These are phyloP conservation scores for Willowsia nigromaculata DNA, from an alignment of 2,888 invertebrate genomes.

Conservation along the genomic window DNA sequence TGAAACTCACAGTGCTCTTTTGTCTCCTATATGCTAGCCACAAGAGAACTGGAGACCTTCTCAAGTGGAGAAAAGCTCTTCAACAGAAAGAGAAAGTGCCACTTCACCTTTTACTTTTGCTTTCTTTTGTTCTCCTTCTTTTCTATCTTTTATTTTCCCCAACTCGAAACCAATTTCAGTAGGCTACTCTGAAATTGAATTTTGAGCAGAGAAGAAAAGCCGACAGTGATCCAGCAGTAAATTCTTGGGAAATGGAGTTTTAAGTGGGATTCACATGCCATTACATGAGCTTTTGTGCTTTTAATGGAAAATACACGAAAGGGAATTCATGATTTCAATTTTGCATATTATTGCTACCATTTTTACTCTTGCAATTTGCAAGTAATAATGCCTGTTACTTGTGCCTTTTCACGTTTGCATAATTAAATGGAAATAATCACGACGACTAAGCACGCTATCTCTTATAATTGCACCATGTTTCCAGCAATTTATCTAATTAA, in stretches of 20 bases:
- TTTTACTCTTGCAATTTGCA: neutral
- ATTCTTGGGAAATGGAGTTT: neutral
- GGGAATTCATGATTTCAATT: neutral
- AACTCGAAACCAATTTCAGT: neutral
- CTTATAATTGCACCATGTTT: neutral
- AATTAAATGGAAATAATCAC: neutral
- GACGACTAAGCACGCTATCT: conserved; percentile 12
- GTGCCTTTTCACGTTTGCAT: neutral
- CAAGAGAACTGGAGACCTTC: conserved; percentile 14
- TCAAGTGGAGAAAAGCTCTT: conserved; percentile 44
- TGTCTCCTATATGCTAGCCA: conserved; percentile 8
- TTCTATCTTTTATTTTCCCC: conserved; percentile 11
- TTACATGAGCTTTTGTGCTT: neutral
- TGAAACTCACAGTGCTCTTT: conserved; percentile 19
- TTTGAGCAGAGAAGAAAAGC: neutral
- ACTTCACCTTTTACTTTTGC: conserved; percentile 53
- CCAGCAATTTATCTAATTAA: conserved; percentile 2
- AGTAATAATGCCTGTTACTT: neutral
- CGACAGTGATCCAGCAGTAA: neutral
- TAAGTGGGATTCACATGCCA: neutral
- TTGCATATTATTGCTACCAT: neutral
- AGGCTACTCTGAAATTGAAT: neutral
- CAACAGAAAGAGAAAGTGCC: conserved; percentile 41
- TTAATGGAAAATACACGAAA: neutral
- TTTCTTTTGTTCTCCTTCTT: neutral